Conservation (phyloP, 1,140 invertebrate genomes). For the Brachystomella parvula region DNA sequence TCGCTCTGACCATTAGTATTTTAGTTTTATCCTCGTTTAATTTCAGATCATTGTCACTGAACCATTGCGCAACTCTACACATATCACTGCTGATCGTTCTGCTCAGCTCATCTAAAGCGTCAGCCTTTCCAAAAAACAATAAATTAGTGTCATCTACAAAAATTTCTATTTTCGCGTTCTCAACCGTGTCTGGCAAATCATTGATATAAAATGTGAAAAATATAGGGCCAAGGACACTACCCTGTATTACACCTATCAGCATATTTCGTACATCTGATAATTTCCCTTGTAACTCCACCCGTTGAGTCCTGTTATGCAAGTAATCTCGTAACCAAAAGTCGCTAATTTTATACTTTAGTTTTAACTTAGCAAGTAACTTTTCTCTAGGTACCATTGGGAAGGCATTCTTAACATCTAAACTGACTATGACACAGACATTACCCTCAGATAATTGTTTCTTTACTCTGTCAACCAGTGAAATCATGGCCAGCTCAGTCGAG, state of each 20-base stretch:
- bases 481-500: slow-evolving; percentile 16
- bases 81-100: background rate
- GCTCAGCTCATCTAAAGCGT: background rate
- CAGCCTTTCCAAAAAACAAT: background rate
- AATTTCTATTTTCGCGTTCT: background rate
- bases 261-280: background rate
- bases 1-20: no score
- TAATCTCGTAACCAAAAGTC: slow-evolving; percentile 21
- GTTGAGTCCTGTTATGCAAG: slow-evolving; percentile 3
- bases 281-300: background rate
- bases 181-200: slow-evolving; percentile 7
- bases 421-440: slow-evolving; percentile 3
- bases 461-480: slow-evolving; percentile 1
- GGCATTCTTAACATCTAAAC: slow-evolving; percentile 19
- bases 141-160: slow-evolving; percentile 17
- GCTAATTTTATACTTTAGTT: slow-evolving; percentile 13
- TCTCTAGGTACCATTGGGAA: slow-evolving; percentile 10
- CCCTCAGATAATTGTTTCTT: slow-evolving; percentile 12
- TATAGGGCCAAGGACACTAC: slow-evolving; percentile 14
- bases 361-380: slow-evolving; percentile 6
- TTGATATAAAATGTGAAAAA: slow-evolving; percentile 21
- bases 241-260: slow-evolving; percentile 1
- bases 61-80: background rate
- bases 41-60: background rate
- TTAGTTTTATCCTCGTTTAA: background rate